Conservation (phyloP, 1,140 invertebrate species). For the Helicorthomorpha holstii region DNA sequence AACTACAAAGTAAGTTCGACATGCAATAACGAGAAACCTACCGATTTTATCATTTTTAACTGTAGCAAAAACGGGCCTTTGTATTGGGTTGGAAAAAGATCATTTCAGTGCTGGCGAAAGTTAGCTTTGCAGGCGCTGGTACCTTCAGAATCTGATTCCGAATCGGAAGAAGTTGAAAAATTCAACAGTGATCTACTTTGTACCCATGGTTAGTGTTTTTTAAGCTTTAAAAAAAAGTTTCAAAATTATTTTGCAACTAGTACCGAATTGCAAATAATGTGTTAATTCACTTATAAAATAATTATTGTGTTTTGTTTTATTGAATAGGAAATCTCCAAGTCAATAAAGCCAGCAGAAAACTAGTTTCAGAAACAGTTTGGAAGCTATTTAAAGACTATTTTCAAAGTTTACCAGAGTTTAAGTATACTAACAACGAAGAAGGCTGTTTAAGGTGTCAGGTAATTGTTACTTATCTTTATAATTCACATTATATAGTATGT, state of each 20-base stretch:
- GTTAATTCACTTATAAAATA: neutral
- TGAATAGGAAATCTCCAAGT: slow-evolving; percentile 19
- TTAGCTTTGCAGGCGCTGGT: slow-evolving; percentile 12
- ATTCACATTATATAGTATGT: too few species aligned
- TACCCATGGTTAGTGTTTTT: slow-evolving; percentile 25
- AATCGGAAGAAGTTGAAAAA: slow-evolving; percentile 24
- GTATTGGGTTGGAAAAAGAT: slow-evolving; percentile 30
- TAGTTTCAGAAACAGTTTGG: slow-evolving; percentile 34
- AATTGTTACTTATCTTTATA: too few species aligned
- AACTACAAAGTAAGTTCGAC: slow-evolving; percentile 11
- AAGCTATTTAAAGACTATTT: slow-evolving; percentile 35
- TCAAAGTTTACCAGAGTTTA: slow-evolving; percentile 31
- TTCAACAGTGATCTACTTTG: slow-evolving; percentile 41
- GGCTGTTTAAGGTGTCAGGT: too few species aligned
- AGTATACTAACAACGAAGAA: slow-evolving; percentile 14
- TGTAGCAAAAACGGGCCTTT: slow-evolving; percentile 11
- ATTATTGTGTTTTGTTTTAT: neutral
- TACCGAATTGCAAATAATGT: neutral
- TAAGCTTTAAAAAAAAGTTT: slow-evolving; percentile 3
- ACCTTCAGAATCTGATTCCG: too few species aligned
- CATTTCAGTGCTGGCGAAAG: slow-evolving; percentile 25
- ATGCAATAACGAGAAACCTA: neutral
- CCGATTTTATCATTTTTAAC: too few species aligned
- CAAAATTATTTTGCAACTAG: neutral
- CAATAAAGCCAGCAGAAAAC: slow-evolving; percentile 22